Base-by-base conservation (phyloP, 2,797 vertebrate genomes). In the Gobionotothen gibberifrons region DNA sequence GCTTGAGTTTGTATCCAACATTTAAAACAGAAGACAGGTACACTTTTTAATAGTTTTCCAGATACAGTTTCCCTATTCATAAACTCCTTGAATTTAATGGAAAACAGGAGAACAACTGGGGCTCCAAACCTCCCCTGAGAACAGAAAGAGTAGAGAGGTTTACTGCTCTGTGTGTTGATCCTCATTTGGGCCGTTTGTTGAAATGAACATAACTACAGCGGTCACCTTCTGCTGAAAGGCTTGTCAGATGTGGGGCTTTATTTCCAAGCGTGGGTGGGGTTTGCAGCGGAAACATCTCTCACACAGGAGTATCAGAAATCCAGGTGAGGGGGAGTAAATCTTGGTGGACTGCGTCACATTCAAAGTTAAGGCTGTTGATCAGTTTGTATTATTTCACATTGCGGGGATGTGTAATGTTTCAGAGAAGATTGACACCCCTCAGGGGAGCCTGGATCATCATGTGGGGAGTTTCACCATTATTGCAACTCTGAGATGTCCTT, bases 241-340 rank as follows among this genome's bases (percentile, higher is more conserved):
- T 49, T 26, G 7, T 57, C 44, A 60, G 11, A 65, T 53, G 61
- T 52, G 26, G 3, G 43, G n/a, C 39, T 59, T 54, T 17, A 68
- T 56, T 49, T 55, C 39, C 49, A 66, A 67, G 39, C 1, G 17
- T 54, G 26, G 73, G 52, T 40, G 36, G 54, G 36, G 7, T 56
- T 65, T 57, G 36, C 55, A 46, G 17, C 2, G n/a, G 44, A 70
- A 84, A 69, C 62, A 22, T 73, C 1, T 40, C 52, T 66, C 6
- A 44, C 39, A 57, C 26, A 11, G 39, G 52, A 42, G 51, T n/a
- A 56, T n/a, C 16, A 29, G 48, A 72, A 56, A 62, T 71, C 29
- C 62, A 81, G 72, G 51, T 62, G 68, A 73, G 22, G 19, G 36
- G 63, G 56, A 48, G 56, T 49, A 64, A 55, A 69, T 67, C 43